Conservation (phyloP, 2,113 vertebrate species). For the human region GRCh38 chr3:197368001-197368500, state of each 20-base stretch:
- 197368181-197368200: background rate
- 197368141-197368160: background rate
- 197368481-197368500: constrained; percentile 44
- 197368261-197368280: background rate
- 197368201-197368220: background rate
- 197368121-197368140: background rate
- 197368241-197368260: constrained; percentile 1
- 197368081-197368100: background rate
- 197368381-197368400: background rate
- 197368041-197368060: background rate
- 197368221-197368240: background rate
- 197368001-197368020: constrained; percentile 18
- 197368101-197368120: background rate
- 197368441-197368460: background rate
- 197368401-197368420: background rate
- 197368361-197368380: background rate
- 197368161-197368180: background rate
- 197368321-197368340: background rate
- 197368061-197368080: too few relatives aligned
- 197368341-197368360: background rate
- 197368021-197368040: background rate
- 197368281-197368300: constrained; percentile 30
- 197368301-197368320: background rate
- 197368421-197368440: background rate
- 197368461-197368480: constrained; percentile 1